phyloP scores from a whole-genome alignment of 2,888 invertebrate genomes.

The Syrphus vitripennis region DNA sequence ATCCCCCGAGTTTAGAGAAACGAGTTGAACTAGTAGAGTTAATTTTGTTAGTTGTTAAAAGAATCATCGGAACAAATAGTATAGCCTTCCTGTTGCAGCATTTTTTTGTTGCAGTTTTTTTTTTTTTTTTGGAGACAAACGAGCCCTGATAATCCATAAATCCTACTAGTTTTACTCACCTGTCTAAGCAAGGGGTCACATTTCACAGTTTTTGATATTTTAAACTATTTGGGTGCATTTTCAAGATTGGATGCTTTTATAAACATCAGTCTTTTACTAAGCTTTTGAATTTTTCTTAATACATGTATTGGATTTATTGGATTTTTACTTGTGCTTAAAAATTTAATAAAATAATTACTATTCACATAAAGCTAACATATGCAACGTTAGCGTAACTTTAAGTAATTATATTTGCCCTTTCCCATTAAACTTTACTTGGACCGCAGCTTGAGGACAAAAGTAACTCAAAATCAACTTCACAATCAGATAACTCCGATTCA shows the following conservation, averaged over 20 bases:
- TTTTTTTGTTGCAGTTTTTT: no score
- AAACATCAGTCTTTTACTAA: background rate
- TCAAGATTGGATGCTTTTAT: background rate
- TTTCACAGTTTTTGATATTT: background rate
- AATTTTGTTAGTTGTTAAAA: background rate
- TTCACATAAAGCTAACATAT: constrained; percentile 15
- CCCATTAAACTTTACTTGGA: constrained; percentile 43
- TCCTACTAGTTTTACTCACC: background rate
- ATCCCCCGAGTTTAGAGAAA: background rate
- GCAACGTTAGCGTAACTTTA: constrained; percentile 11
- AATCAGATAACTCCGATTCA: constrained; percentile 63
- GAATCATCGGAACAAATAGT: no score
- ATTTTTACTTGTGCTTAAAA: background rate
- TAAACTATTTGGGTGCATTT: background rate
- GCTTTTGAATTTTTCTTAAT: background rate
- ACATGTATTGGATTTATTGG: background rate
- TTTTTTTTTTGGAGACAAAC: no score
- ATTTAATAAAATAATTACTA: background rate
- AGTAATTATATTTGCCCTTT: constrained; percentile 51
- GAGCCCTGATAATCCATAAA: no score
- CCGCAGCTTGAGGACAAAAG: constrained; percentile 64
- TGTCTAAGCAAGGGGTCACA: background rate
- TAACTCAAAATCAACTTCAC: constrained; percentile 56
- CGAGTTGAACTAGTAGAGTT: background rate
- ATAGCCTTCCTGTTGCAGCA: no score